Percentiles rank a stretch among this genome's conserved stretches.
phyloP scores from a whole-genome alignment of 2,113 vertebrate species.

The Mastomys coucha region DNA sequence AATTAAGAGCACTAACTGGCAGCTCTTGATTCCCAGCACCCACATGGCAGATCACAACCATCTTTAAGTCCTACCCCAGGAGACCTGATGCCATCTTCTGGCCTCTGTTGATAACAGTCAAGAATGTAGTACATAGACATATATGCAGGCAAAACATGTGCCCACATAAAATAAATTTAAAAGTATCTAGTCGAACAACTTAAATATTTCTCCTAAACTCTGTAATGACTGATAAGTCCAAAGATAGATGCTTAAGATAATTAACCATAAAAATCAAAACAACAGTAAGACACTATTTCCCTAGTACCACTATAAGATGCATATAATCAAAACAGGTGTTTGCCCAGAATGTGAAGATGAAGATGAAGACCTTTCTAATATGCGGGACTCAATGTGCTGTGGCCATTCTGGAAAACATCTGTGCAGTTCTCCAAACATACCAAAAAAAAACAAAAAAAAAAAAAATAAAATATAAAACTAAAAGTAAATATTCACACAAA shows the following conservation, averaged over 20 bases:
- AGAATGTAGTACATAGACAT: not conserved
- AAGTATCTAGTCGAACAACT: not conserved
- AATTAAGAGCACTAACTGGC: not conserved
- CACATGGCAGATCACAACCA: not conserved
- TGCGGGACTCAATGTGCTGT: not conserved
- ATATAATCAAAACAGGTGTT: not conserved
- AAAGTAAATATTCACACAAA: not conserved
- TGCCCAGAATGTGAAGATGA: not conserved
- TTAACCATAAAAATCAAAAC: constrained; percentile 38
- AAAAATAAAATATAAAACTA: not conserved
- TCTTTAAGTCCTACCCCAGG: not conserved
- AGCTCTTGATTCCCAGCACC: not conserved
- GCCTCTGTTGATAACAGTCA: not conserved
- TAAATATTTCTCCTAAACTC: constrained; percentile 52
- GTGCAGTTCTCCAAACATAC: not conserved
- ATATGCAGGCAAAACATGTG: not conserved
- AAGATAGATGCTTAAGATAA: constrained; percentile 12
- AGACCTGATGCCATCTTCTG: not conserved
- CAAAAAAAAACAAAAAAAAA: not conserved
- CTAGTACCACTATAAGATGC: not conserved
- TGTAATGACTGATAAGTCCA: not conserved
- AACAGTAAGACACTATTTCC: constrained; percentile 23
- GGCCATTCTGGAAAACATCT: constrained; percentile 3
- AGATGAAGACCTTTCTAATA: not conserved
- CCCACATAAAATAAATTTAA: not conserved